A percentile compares a stretch with the other conserved stretches of the same genome.
Conservation (phyloP, 2,797 vertebrate genomes). For the Hoplostethus atlanticus region DNA sequence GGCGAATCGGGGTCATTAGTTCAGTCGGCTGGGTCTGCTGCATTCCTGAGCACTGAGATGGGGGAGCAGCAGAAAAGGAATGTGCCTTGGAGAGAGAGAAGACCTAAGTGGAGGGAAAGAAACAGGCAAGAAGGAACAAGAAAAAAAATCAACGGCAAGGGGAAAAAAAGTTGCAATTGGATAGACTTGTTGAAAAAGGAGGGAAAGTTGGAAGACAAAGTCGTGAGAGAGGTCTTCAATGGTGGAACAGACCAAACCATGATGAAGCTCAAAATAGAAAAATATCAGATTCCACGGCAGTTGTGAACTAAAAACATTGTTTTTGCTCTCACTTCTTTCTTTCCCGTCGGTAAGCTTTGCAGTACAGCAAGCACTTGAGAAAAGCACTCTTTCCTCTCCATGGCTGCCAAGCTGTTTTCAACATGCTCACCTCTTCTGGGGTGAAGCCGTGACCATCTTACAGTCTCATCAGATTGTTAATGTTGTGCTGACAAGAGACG, state of each 20-base stretch:
- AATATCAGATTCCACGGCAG: conserved; percentile 42
- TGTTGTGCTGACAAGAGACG: conserved; percentile 20
- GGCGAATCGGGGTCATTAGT: conserved; percentile 88
- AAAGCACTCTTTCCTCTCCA: conserved; percentile 26
- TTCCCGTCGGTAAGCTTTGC: conserved; percentile 61
- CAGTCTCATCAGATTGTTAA: conserved; percentile 22
- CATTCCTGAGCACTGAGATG: conserved; percentile 88
- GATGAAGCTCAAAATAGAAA: conserved; percentile 63
- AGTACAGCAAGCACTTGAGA: conserved; percentile 50
- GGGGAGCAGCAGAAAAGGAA: conserved; percentile 85
- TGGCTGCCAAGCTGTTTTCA: conserved; percentile 48
- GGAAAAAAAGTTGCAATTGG: not conserved
- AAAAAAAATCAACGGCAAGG: conserved; percentile 48
- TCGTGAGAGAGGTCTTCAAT: conserved; percentile 62
- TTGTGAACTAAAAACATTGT: conserved; percentile 64
- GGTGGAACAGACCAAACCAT: conserved; percentile 70
- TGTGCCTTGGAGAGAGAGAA: conserved; percentile 78
- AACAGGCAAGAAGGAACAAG: conserved; percentile 85
- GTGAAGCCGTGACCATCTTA: conserved; percentile 22
- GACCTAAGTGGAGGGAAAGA: conserved; percentile 79
- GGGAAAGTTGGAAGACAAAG: conserved; percentile 62
- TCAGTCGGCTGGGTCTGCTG: conserved; percentile 87
- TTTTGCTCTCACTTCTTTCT: conserved; percentile 66
- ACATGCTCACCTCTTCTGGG: not conserved
- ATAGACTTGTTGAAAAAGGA: conserved; percentile 16